Evolutionary conservation across 2,113 vertebrate species (phyloP).

Genomic region (Leptosomus discolor): DNA sequence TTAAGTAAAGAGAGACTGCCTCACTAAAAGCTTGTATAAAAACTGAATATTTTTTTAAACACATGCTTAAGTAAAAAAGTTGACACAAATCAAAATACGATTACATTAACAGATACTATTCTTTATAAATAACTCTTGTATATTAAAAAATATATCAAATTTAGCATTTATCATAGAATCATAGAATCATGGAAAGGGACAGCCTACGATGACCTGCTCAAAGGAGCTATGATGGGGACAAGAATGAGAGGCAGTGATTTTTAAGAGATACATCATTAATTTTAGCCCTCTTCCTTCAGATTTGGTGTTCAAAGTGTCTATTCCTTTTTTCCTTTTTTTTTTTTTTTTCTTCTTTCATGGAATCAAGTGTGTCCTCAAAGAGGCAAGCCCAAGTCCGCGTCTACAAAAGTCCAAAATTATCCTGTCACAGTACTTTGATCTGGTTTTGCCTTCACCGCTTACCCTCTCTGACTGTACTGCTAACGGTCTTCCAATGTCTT

Average conservation of each 20-base stretch:
- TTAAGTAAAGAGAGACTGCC: neutral
- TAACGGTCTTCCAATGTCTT: neutral
- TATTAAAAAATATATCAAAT: neutral
- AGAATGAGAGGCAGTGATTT: neutral
- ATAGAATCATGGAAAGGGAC: too few relatives aligned
- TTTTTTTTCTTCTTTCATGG: neutral
- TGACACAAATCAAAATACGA: neutral
- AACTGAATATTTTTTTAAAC: neutral
- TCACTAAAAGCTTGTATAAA: neutral
- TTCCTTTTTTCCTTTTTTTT: neutral
- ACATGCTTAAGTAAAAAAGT: neutral
- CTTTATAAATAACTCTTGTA: neutral
- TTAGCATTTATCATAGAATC: neutral
- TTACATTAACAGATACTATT: neutral
- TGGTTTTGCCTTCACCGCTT: neutral
- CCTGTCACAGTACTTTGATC: neutral
- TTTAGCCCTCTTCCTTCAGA: neutral
- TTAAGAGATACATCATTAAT: neutral
- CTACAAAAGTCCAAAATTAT: neutral
- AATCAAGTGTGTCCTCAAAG: neutral
- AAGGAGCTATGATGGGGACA: neutral
- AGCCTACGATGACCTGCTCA: neutral
- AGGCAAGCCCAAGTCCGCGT: neutral
- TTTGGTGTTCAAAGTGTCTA: neutral
- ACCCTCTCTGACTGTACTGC: neutral